These are phyloP conservation scores for Passerina amoena DNA, from an alignment of 2,113 vertebrate genomes.

Conservation along the genomic window DNA sequence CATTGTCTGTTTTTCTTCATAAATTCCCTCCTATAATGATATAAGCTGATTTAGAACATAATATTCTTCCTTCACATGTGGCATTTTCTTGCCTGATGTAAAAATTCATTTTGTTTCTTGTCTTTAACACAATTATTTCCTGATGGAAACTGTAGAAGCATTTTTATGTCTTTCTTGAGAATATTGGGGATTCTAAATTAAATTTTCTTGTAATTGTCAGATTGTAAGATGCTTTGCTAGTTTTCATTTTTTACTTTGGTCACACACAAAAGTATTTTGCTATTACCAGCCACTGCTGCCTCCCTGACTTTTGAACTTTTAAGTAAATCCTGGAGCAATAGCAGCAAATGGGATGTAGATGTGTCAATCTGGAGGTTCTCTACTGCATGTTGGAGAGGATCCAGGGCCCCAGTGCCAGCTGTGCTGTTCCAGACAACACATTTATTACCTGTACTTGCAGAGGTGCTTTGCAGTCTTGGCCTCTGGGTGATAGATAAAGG, in stretches of 20 bases:
- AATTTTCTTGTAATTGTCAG: not conserved
- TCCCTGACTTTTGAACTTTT: not conserved
- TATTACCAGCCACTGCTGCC: not conserved
- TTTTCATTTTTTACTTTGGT: not conserved
- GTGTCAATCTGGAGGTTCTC: not conserved
- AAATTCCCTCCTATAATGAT: not conserved
- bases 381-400: not conserved
- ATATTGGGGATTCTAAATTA: not conserved
- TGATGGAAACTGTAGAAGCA: not conserved
- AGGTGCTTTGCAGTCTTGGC: not conserved
- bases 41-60: not conserved
- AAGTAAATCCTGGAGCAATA: not conserved
- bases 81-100: not conserved
- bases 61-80: not conserved
- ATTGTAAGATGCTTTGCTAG: not conserved
- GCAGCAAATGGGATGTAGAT: not conserved
- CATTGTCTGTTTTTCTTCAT: not conserved
- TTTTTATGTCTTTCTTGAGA: not conserved
- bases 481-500: not conserved
- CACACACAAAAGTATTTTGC: not conserved
- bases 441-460: not conserved
- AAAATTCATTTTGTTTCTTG: not conserved
- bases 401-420: not conserved
- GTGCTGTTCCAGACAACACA: not conserved
- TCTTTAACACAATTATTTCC: not conserved